Evolutionary conservation across 53 echinoderm and acorn worm genomes (phyloP).

Genomic region (Henricia sp.): DNA sequence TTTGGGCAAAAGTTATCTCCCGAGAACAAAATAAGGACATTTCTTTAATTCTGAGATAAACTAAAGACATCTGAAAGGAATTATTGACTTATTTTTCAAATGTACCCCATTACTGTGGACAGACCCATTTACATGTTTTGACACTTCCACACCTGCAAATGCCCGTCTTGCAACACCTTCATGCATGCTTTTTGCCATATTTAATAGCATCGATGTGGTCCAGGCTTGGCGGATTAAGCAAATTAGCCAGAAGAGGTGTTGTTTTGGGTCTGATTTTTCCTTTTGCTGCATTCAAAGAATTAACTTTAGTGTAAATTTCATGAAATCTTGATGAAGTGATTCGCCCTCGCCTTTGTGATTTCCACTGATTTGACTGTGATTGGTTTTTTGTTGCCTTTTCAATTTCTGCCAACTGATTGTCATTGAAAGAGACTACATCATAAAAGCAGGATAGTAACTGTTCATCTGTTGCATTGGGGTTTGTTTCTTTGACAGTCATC

Average conservation of each 20-base stretch:
- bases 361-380: conserved; percentile 15
- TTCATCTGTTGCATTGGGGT: background rate
- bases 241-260: conserved; percentile 9
- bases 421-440: conserved; percentile 8
- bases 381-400: conserved; percentile 15
- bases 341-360: conserved; percentile 22
- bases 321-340: conserved; percentile 24
- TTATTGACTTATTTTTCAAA: too few species aligned
- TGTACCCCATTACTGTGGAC: too few species aligned
- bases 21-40: too few species aligned
- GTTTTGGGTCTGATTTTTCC: conserved; percentile 7
- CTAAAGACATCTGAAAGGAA: too few species aligned
- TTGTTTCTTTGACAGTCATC: background rate
- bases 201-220: conserved; percentile 19
- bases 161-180: conserved; percentile 5
- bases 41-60: too few species aligned
- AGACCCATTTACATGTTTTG: conserved; percentile 22
- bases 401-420: conserved; percentile 2
- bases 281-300: conserved; percentile 17
- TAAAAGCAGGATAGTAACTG: background rate
- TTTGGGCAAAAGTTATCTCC: too few species aligned
- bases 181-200: conserved; percentile 24
- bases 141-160: conserved; percentile 17
- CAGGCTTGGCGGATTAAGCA: conserved; percentile 17
- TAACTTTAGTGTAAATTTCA: conserved; percentile 10